Percentiles rank a stretch among this genome's conserved stretches.
Evolutionary conservation across 2,113 vertebrate genomes (phyloP).

Genomic region (Myrmecophaga tridactyla): DNA sequence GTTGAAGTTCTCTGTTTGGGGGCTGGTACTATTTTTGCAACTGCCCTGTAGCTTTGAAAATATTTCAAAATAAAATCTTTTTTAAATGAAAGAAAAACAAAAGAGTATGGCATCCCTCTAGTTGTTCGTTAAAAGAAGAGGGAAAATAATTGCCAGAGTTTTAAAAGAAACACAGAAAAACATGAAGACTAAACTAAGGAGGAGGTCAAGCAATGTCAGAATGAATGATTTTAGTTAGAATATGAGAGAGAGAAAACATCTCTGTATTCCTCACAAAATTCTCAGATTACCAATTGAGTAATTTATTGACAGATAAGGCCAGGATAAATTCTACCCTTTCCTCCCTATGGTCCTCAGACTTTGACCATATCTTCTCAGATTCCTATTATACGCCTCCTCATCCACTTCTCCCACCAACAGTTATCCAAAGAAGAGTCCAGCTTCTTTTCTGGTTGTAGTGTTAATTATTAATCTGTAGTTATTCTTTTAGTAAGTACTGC

Average conservation of each 20-base stretch:
- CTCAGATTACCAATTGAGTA: conserved; percentile 21
- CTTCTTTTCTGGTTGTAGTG: conserved; percentile 38
- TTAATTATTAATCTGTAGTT: conserved; percentile 71
- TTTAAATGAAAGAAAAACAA: too few relatives aligned
- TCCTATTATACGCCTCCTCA: not conserved
- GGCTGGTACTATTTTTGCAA: too few relatives aligned
- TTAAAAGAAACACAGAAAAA: not conserved
- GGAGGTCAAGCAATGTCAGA: not conserved
- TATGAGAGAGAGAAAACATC: not conserved
- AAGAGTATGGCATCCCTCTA: not conserved
- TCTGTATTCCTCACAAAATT: conserved; percentile 17
- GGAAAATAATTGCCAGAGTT: not conserved
- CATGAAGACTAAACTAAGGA: not conserved
- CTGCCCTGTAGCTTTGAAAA: too few relatives aligned
- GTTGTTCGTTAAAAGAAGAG: conserved; percentile 9
- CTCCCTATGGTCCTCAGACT: conserved; percentile 51
- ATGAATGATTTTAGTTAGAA: conserved; percentile 11
- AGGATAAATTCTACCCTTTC: conserved; percentile 2
- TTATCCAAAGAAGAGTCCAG: conserved; percentile 52
- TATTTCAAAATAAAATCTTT: too few relatives aligned
- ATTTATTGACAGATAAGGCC: conserved; percentile 18
- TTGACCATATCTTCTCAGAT: conserved; percentile 40
- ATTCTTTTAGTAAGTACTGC: conserved; percentile 41
- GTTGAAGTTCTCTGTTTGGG: too few relatives aligned
- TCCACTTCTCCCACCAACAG: not conserved